Percentiles rank a stretch among this genome's conserved stretches.
Conservation (phyloP, 1,140 invertebrate species). For the Planococcus citri region DNA sequence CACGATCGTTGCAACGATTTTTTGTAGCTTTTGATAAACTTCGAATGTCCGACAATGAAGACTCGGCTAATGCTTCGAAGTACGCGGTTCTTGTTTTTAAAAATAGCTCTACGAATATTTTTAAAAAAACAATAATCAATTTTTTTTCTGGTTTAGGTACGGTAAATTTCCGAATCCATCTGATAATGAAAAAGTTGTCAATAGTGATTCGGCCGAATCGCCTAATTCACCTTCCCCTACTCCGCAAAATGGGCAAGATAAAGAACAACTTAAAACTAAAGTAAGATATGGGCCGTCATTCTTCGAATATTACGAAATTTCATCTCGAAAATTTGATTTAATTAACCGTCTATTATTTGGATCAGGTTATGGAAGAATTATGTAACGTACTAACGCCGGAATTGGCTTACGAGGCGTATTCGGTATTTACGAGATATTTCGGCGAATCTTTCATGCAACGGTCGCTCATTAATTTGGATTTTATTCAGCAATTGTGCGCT, state of each 20-base stretch:
- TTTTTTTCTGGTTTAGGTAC: background rate
- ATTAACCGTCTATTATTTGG: constrained; percentile 12
- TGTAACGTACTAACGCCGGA: constrained; percentile 66
- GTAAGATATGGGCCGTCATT: constrained; percentile 10
- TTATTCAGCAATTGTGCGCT: constrained; percentile 54
- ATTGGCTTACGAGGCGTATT: constrained; percentile 68
- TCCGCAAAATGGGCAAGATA: constrained; percentile 18
- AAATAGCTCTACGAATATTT: background rate
- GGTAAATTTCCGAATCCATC: constrained; percentile 8
- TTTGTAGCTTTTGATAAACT: constrained; percentile 80
- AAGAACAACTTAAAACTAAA: constrained; percentile 22
- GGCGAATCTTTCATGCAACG: constrained; percentile 56
- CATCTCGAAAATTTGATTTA: no score
- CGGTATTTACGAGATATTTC: constrained; percentile 58
- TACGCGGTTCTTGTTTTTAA: background rate
- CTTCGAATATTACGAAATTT: background rate
- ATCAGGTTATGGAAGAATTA: constrained; percentile 64
- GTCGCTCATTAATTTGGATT: constrained; percentile 59
- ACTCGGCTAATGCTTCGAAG: constrained; percentile 19
- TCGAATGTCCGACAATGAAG: constrained; percentile 31
- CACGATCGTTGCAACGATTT: constrained; percentile 57
- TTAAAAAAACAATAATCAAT: background rate
- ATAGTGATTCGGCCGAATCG: constrained; percentile 25
- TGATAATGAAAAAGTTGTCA: constrained; percentile 9
- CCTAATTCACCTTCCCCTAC: constrained; percentile 13